Evolutionary conservation across 2,113 vertebrate genomes (phyloP).

Genomic region (Oophaga pumilio): DNA sequence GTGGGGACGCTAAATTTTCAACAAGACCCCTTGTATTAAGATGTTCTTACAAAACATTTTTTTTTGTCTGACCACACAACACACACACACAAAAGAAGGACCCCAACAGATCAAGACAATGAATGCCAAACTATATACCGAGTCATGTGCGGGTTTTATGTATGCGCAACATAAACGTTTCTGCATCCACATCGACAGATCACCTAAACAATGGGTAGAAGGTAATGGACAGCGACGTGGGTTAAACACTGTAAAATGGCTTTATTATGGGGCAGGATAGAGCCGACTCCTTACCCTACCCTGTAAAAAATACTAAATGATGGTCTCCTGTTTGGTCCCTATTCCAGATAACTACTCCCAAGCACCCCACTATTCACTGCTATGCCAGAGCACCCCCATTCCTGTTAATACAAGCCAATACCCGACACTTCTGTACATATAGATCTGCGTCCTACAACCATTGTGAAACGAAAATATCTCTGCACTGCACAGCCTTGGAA

Average conservation of each 20-base stretch:
- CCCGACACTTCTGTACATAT: conserved; percentile 2
- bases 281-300: not conserved
- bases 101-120: conserved; percentile 19
- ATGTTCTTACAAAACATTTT: not conserved
- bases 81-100: conserved; percentile 7
- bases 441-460: not conserved
- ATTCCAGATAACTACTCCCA: not conserved
- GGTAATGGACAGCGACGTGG: not conserved
- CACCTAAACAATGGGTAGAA: conserved; percentile 22
- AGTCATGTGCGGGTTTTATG: not conserved
- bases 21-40: conserved; percentile 17
- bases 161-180: not conserved
- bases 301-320: conserved; percentile 1
- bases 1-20: not conserved
- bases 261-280: not conserved
- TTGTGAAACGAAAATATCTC: not conserved
- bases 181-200: conserved; percentile 16
- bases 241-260: conserved; percentile 21
- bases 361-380: conserved; percentile 23
- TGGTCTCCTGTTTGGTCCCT: conserved; percentile 32
- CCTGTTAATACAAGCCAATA: conserved; percentile 1
- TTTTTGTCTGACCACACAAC: conserved; percentile 9
- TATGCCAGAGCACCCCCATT: not conserved
- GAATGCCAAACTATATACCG: conserved; percentile 26
- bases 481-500: not conserved